Evolutionary conservation across 1,140 invertebrate species (phyloP).

Genomic region (Diorhabda elongata): DNA sequence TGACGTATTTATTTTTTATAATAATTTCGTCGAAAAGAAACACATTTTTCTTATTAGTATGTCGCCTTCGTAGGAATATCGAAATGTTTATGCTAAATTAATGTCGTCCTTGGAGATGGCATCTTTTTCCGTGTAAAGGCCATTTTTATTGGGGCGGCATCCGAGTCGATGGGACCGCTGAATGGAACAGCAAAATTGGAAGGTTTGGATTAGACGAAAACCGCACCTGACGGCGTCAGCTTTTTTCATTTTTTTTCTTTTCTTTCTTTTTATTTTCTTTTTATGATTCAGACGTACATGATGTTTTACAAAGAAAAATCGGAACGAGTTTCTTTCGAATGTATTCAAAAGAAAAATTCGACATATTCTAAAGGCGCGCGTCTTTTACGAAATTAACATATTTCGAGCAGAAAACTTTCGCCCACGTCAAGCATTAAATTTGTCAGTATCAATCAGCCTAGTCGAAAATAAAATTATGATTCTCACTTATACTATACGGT

Average conservation of each 20-base stretch:
- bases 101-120: neutral
- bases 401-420: too few relatives aligned
- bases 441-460: neutral
- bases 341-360: neutral
- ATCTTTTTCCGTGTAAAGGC: neutral
- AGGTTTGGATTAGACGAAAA: neutral
- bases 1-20: too few relatives aligned
- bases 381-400: too few relatives aligned
- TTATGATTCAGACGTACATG: neutral
- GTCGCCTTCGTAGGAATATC: neutral
- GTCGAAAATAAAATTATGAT: too few relatives aligned
- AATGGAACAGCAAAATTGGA: conserved; percentile 2
- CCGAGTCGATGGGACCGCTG: neutral
- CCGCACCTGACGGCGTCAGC: conserved; percentile 1
- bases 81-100: conserved; percentile 1
- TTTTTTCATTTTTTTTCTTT: neutral
- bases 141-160: neutral
- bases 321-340: neutral
- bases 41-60: neutral
- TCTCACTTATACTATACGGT: conserved; percentile 4
- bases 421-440: too few relatives aligned
- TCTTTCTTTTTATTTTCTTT: conserved; percentile 1
- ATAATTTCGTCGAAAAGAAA: too few relatives aligned
- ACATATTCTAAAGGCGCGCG: too few relatives aligned
- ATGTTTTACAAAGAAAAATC: conserved; percentile 1